phyloP scores from a whole-genome alignment of 1,140 invertebrate genomes.

The Papilio xuthus region DNA sequence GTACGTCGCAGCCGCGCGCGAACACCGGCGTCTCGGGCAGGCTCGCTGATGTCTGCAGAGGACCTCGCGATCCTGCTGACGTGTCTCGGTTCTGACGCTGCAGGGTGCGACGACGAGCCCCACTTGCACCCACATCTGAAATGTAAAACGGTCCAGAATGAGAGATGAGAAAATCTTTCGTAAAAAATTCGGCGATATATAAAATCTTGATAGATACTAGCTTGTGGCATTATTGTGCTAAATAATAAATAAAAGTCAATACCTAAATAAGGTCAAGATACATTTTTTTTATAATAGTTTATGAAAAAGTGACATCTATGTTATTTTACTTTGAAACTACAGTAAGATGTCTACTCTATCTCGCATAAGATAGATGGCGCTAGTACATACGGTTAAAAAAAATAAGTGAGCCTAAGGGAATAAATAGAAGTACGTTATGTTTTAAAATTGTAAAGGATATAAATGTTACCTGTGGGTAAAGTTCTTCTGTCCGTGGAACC shows the following conservation, averaged over 20 bases:
- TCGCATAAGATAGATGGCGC: neutral
- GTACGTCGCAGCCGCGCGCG: constrained; percentile 89
- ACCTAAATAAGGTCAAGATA: no score
- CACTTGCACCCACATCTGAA: constrained; percentile 75
- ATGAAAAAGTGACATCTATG: neutral
- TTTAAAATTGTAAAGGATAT: neutral
- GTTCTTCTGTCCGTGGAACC: constrained; percentile 86
- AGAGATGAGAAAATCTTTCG: neutral
- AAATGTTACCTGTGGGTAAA: constrained; percentile 83
- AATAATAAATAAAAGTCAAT: no score
- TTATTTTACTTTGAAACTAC: neutral
- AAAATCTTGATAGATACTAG: neutral
- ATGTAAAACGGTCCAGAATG: constrained; percentile 17
- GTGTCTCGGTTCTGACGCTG: constrained; percentile 79
- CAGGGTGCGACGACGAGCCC: constrained; percentile 78
- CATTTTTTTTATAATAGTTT: neutral
- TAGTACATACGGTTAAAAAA: neutral
- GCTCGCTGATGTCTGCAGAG: constrained; percentile 90
- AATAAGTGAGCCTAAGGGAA: neutral
- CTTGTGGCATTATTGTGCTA: neutral
- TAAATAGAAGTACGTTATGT: neutral
- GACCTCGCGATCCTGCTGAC: constrained; percentile 63
- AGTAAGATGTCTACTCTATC: neutral
- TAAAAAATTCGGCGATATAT: neutral
- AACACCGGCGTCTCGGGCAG: constrained; percentile 92